A percentile compares a stretch with the other conserved stretches of the same genome.
phyloP scores from a whole-genome alignment of 2,888 invertebrate species.

The Diadromus collaris region DNA sequence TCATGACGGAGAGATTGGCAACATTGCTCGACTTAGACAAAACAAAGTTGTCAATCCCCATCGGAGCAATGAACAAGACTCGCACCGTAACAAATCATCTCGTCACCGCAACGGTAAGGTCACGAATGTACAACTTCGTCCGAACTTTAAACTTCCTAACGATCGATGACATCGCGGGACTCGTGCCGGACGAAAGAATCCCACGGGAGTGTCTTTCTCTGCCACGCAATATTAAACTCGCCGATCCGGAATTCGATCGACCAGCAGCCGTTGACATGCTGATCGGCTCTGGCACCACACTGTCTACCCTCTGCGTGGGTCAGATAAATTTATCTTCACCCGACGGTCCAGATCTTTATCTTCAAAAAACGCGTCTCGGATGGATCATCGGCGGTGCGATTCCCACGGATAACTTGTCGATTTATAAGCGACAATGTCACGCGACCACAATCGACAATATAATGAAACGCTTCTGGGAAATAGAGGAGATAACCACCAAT shows the following conservation, averaged over 20 bases:
- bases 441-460: not conserved
- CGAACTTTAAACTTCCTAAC: slow-evolving; percentile 27
- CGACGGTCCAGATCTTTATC: not conserved
- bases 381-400: slow-evolving; percentile 17
- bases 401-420: not conserved
- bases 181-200: slow-evolving; percentile 25
- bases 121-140: not conserved
- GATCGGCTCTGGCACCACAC: too few species aligned
- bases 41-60: not conserved
- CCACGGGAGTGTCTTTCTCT: slow-evolving; percentile 31
- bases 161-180: slow-evolving; percentile 33
- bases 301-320: too few species aligned
- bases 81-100: slow-evolving; percentile 18
- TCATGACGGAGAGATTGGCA: not conserved
- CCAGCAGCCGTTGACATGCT: too few species aligned
- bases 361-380: slow-evolving; percentile 19
- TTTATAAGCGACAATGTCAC: not conserved
- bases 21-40: not conserved
- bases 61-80: slow-evolving; percentile 32
- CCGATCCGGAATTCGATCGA: slow-evolving; percentile 60
- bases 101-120: slow-evolving; percentile 1
- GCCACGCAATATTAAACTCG: slow-evolving; percentile 49
- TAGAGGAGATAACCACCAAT: slow-evolving; percentile 8
- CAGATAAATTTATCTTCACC: too few species aligned
- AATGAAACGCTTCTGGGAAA: slow-evolving; percentile 1